Base-by-base conservation (phyloP, 2,888 invertebrate genomes). In the Andrena hattorfiana region DNA sequence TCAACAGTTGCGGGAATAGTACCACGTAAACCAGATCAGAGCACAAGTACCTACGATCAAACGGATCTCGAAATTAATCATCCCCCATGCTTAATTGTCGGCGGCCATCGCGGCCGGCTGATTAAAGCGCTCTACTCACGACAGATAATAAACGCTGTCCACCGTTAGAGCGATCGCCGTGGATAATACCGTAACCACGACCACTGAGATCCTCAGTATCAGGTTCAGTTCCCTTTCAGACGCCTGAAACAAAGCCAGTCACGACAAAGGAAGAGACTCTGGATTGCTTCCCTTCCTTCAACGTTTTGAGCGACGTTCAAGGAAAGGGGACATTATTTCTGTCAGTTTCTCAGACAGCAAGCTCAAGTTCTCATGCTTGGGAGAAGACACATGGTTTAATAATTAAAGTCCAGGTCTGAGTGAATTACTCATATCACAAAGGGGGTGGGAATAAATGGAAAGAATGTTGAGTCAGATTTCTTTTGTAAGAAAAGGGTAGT, bases 1-100 rank as follows among this genome's bases (percentile, higher is more conserved):
- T 95, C 51, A 96, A 93, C 16, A 97, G 95, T 94, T 97, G 97
- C 0, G 97, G 97, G 91, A 97, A 97, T 49, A 97, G 95, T 77
- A 97, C 95, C 78, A 97, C 96, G 93, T 96, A 97, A 84, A 97
- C 96, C 73, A 97, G 94, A 91, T 97, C 97, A 30, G 96, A 95
- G 91, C 96, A 96, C 84, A 97, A 94, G 91, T 95, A 96, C 89
- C 95, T 95, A 49, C 16, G 70, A 79, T 75, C 49, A 59, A 68
- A 23, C 60, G 26, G 23, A 71, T 35, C 16, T 10, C 3, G 5
- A 8, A 1, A 20, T 74, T 64, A 67, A 82, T 81, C 63, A 68
- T 8, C 23, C 28, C 10, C 16, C 20, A 16, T 28, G 49, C 0
- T 56, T 64, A 72, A 68, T 69, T 70, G 64, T 20, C 49, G 16